Evolutionary conservation across 2,888 invertebrate genomes (phyloP).

Genomic region (Allophyes oxyacanthae): DNA sequence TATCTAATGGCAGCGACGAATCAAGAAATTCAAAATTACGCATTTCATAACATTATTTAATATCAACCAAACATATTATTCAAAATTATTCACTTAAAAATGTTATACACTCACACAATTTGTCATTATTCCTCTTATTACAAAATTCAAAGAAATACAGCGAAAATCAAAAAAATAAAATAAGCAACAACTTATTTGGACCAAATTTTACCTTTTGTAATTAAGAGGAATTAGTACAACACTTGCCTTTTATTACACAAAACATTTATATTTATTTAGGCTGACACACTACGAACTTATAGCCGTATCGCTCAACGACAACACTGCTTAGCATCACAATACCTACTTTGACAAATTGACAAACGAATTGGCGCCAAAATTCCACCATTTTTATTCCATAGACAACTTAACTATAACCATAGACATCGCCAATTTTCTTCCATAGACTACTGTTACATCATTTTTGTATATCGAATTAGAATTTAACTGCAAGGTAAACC

Average conservation of each 20-base stretch:
- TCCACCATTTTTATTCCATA: slow-evolving; percentile 36
- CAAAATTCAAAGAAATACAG: too few relatives aligned
- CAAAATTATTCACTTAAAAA: slow-evolving; percentile 4
- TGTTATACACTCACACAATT: slow-evolving; percentile 15
- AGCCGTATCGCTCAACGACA: slow-evolving; percentile 37
- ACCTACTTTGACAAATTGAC: slow-evolving; percentile 21
- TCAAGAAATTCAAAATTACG: neutral
- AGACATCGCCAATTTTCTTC: slow-evolving; percentile 20
- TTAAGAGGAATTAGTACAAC: slow-evolving; percentile 23
- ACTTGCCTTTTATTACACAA: slow-evolving; percentile 34
- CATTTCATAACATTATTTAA: too few relatives aligned
- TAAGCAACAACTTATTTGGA: neutral
- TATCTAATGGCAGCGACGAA: too few relatives aligned
- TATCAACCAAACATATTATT: neutral
- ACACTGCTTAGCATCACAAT: slow-evolving; percentile 49
- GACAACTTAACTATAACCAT: slow-evolving; percentile 27
- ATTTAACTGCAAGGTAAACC: slow-evolving; percentile 14
- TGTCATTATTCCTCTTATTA: slow-evolving; percentile 25
- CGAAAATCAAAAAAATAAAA: neutral
- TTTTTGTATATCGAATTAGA: slow-evolving; percentile 14
- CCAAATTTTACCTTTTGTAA: slow-evolving; percentile 5
- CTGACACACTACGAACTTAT: slow-evolving; percentile 22
- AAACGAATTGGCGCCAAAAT: slow-evolving; percentile 39
- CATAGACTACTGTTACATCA: slow-evolving; percentile 31
- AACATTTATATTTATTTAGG: slow-evolving; percentile 26